A percentile compares a stretch with the other conserved stretches of the same genome.
Conservation (phyloP, 2,113 vertebrate genomes). For the Nymphicus hollandicus region DNA sequence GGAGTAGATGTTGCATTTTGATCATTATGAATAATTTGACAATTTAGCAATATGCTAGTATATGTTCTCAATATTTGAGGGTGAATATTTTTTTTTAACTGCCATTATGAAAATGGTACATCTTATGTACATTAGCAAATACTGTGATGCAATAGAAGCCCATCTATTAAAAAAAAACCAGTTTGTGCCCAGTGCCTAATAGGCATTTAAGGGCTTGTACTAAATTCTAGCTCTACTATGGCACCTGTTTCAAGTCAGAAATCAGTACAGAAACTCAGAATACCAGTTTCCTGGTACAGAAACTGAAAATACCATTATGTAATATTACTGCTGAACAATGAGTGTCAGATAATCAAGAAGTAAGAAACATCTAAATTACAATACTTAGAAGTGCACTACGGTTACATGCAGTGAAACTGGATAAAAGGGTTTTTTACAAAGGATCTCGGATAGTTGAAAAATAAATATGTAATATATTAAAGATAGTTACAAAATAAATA, state of each 20-base stretch:
- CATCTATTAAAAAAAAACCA: background rate
- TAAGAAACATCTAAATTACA: background rate
- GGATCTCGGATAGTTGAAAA: background rate
- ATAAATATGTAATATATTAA: background rate
- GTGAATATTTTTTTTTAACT: background rate
- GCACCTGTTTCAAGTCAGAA: background rate
- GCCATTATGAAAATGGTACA: background rate
- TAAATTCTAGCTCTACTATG: background rate
- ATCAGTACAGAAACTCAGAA: background rate
- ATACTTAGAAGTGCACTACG: background rate
- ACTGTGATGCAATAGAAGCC: background rate
- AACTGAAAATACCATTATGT: background rate
- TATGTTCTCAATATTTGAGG: background rate
- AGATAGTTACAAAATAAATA: background rate
- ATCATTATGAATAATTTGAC: background rate
- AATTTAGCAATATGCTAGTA: background rate
- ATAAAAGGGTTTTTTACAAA: background rate
- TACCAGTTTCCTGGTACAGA: background rate
- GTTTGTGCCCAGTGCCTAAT: background rate
- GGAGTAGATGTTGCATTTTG: background rate
- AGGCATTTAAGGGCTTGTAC: background rate
- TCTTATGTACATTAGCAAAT: background rate
- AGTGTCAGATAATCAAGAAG: background rate
- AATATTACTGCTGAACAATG: background rate
- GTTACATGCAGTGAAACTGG: background rate